Percentiles rank a stretch among this genome's conserved stretches.
phyloP scores from a whole-genome alignment of 2,113 vertebrate species.

The Indicator maculatus region DNA sequence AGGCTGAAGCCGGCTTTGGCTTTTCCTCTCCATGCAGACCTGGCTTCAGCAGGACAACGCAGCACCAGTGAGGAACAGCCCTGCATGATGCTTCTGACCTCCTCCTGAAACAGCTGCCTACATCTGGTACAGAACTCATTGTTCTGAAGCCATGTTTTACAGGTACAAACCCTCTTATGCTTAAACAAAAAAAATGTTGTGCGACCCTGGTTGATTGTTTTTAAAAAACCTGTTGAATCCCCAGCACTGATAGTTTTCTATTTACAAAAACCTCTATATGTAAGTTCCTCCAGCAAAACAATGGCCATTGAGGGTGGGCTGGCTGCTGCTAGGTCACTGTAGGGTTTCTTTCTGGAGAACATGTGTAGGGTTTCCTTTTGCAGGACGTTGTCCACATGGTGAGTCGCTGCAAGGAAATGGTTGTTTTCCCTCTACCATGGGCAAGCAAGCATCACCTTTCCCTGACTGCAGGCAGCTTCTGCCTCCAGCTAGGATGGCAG shows the following conservation, averaged over 20 bases:
- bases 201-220: neutral
- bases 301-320: neutral
- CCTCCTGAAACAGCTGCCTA: neutral
- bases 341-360: neutral
- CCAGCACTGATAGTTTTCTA: constrained; percentile 40
- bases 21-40: fast-evolving
- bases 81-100: neutral
- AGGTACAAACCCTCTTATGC: neutral
- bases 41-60: neutral
- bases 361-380: neutral
- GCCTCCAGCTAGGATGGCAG: neutral
- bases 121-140: neutral
- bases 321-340: neutral
- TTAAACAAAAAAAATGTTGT: neutral
- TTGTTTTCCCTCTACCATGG: neutral
- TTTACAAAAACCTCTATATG: constrained; percentile 49
- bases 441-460: neutral
- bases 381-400: neutral
- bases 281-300: constrained; percentile 27
- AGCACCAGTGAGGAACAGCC: neutral
- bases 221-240: neutral
- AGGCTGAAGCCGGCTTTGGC: neutral
- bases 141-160: neutral
- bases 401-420: neutral
- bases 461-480: neutral